Evolutionary conservation across 2,888 invertebrate genomes (phyloP).

Genomic region (Pasiphila rectangulata): DNA sequence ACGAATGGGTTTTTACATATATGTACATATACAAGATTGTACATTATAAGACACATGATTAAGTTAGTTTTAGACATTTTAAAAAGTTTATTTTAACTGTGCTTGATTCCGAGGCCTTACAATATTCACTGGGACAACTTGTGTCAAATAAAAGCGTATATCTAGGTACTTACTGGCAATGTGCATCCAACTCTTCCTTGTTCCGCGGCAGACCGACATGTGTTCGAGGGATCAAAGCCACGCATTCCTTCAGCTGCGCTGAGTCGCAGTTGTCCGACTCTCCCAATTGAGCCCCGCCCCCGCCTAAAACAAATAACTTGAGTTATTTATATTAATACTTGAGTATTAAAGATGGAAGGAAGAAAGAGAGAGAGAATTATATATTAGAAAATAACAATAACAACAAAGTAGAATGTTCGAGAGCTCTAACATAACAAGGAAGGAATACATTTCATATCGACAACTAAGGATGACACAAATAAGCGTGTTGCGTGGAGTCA

Average conservation of each 20-base stretch:
- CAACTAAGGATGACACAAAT: too few species aligned
- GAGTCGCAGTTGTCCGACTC: constrained; percentile 63
- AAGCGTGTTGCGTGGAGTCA: too few species aligned
- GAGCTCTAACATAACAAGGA: background rate
- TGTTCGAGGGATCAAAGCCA: constrained; percentile 58
- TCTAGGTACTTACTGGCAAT: constrained; percentile 56
- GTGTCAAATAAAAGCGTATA: too few species aligned
- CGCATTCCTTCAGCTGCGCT: constrained; percentile 56
- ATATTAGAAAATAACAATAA: too few species aligned
- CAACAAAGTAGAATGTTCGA: background rate
- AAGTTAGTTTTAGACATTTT: background rate
- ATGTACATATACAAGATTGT: too few species aligned
- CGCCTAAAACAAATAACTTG: constrained; percentile 42
- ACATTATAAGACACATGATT: too few species aligned
- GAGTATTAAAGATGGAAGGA: too few species aligned
- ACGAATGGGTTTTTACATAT: too few species aligned
- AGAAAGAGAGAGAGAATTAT: background rate
- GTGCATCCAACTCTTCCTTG: constrained; percentile 62
- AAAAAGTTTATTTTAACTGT: too few species aligned
- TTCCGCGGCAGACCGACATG: constrained; percentile 64
- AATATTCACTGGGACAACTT: too few species aligned
- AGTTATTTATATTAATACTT: background rate
- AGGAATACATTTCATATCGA: too few species aligned
- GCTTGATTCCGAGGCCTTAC: too few species aligned
- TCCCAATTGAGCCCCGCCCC: constrained; percentile 54